A percentile compares a stretch with the other conserved stretches of the same genome.
Conservation (phyloP, 2,113 vertebrate genomes). For the Atrichornis clamosus region DNA sequence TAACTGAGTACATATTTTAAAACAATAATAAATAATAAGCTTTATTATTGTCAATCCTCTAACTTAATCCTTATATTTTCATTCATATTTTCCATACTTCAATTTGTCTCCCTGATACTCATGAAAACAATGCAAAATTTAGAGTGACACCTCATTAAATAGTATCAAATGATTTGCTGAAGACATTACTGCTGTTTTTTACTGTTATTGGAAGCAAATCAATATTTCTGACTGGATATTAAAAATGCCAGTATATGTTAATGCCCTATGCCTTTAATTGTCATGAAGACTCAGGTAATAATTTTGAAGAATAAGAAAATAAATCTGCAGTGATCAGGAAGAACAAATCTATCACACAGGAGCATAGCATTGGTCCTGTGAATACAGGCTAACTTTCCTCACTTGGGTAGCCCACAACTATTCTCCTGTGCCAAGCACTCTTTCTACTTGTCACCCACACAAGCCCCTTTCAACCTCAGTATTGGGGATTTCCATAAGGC, state of each 20-base stretch:
- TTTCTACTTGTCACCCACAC: background rate
- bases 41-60: background rate
- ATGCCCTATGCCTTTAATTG: background rate
- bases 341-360: background rate
- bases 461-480: background rate
- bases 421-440: background rate
- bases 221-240: background rate
- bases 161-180: background rate
- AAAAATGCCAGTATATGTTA: background rate
- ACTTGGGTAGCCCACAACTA: background rate
- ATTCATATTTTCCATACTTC: background rate
- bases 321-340: background rate
- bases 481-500: background rate
- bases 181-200: background rate
- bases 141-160: background rate
- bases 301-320: background rate
- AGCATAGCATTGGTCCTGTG: background rate
- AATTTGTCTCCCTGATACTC: background rate
- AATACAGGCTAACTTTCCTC: background rate
- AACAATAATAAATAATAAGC: background rate
- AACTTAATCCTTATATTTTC: background rate
- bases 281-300: background rate
- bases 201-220: background rate
- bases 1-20: background rate
- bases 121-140: background rate